phyloP scores from a whole-genome alignment of 2,888 invertebrate genomes.

The Periphyllus acericola region DNA sequence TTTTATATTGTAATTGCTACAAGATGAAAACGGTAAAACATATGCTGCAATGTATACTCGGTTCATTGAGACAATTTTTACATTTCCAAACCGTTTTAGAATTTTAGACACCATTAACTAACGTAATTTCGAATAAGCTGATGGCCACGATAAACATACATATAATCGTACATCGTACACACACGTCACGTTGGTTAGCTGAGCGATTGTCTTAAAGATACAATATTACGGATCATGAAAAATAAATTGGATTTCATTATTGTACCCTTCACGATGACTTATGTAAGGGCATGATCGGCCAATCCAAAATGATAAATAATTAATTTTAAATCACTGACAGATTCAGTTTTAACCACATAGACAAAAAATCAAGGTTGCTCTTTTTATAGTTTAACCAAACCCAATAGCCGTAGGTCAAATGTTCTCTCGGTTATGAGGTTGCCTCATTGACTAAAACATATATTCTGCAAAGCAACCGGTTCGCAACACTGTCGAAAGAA shows the following conservation, averaged over 20 bases:
- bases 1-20: no score
- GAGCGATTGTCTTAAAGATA: background rate
- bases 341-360: conserved; percentile 29
- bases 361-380: conserved; percentile 46
- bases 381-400: conserved; percentile 50
- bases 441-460: conserved; percentile 27
- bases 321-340: conserved; percentile 49
- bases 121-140: no score
- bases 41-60: no score
- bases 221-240: background rate
- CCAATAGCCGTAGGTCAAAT: conserved; percentile 43
- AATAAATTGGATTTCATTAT: conserved; percentile 27
- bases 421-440: conserved; percentile 45
- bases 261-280: conserved; percentile 4
- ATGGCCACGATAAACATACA: no score
- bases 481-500: conserved; percentile 10
- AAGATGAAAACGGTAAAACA: no score
- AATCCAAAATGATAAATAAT: conserved; percentile 45
- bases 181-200: no score
- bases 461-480: conserved; percentile 31
- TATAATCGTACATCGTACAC: no score
- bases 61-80: no score
- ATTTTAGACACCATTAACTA: no score
- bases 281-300: conserved; percentile 7
- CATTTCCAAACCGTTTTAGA: no score